These are phyloP conservation scores for Acanthacorydalis orientalis DNA, from an alignment of 2,888 invertebrate genomes.

Conservation along the genomic window DNA sequence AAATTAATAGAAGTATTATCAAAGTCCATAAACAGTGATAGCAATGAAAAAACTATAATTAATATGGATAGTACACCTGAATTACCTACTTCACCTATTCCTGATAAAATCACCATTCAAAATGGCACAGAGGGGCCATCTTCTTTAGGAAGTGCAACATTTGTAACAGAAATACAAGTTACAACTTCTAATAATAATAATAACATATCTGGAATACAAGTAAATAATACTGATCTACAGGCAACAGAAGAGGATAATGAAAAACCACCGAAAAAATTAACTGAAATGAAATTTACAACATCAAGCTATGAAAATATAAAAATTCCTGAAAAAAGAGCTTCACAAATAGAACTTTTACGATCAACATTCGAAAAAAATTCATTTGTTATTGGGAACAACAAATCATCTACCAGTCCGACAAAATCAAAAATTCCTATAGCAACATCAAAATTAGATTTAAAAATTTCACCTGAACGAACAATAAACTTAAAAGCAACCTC, in stretches of 20 bases:
- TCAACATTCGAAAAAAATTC: conserved; percentile 27
- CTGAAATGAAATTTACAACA: conserved; percentile 43
- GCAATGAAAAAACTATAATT: not conserved
- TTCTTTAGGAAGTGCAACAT: conserved; percentile 20
- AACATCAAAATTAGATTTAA: conserved; percentile 22
- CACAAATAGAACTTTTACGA: conserved; percentile 33
- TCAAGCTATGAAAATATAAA: conserved; percentile 43
- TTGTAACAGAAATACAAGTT: conserved; percentile 58
- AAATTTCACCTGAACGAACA: conserved; percentile 22
- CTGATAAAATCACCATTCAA: conserved; percentile 5
- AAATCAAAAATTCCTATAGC: conserved; percentile 26
- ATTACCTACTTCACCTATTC: conserved; percentile 17
- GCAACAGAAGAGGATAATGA: conserved; percentile 11
- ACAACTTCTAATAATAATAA: conserved; percentile 32
- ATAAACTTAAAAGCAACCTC: conserved; percentile 17
- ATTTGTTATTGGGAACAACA: conserved; percentile 29
- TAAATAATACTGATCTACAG: conserved; percentile 20
- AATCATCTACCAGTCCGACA: conserved; percentile 15
- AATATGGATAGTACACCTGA: conserved; percentile 11
- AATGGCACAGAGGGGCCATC: conserved; percentile 10
- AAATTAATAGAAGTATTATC: conserved; percentile 1
- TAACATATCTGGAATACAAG: conserved; percentile 22
- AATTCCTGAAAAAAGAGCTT: conserved; percentile 37
- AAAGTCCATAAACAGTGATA: not conserved
- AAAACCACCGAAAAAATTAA: conserved; percentile 24